Conservation (phyloP, 2,113 vertebrate genomes). For the Galbula dea region DNA sequence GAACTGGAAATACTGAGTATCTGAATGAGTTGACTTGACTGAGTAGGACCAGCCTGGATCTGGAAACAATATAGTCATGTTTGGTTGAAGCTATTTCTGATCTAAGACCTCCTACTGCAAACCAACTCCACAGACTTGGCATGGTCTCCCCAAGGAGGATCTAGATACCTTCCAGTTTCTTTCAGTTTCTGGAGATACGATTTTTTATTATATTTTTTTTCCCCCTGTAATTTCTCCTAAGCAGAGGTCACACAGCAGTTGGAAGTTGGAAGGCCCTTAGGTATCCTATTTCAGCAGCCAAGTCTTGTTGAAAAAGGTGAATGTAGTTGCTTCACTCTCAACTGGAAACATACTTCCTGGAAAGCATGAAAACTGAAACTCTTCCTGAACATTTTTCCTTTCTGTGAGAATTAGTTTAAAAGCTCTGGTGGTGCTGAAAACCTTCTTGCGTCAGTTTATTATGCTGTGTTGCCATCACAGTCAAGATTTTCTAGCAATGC, state of each 20-base stretch:
- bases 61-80: background rate
- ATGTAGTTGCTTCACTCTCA: background rate
- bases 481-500: background rate
- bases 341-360: background rate
- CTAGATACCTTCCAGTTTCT: background rate
- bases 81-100: background rate
- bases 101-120: background rate
- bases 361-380: background rate
- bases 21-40: background rate
- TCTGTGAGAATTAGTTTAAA: background rate
- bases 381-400: background rate
- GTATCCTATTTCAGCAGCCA: background rate
- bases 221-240: background rate
- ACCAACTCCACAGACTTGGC: background rate
- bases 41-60: background rate
- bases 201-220: background rate
- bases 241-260: background rate
- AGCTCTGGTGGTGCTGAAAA: background rate
- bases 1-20: background rate
- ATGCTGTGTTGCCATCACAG: background rate
- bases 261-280: background rate
- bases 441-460: background rate
- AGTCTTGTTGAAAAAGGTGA: background rate
- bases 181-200: background rate
- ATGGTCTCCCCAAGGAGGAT: background rate